Percentiles rank a stretch among this genome's conserved stretches.
phyloP scores from a whole-genome alignment of 2,113 vertebrate genomes.

The Cynopterus brachyotis region DNA sequence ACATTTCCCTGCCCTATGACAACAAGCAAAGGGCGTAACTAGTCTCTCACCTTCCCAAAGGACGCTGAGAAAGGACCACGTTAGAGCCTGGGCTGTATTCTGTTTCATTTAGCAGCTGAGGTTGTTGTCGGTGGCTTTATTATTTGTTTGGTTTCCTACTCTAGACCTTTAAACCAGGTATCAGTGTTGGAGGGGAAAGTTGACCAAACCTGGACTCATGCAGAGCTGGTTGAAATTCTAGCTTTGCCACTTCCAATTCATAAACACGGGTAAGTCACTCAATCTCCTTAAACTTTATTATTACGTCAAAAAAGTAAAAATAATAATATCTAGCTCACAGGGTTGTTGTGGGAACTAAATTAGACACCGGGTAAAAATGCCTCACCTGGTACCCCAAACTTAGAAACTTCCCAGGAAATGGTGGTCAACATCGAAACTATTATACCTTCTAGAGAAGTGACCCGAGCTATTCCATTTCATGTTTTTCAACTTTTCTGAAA shows the following conservation, averaged over 20 bases:
- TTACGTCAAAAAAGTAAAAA: background rate
- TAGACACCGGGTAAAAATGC: background rate
- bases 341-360: background rate
- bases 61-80: background rate
- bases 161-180: background rate
- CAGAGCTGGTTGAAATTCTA: background rate
- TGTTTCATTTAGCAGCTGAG: background rate
- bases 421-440: background rate
- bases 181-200: background rate
- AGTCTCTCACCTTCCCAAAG: background rate
- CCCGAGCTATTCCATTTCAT: background rate
- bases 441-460: background rate
- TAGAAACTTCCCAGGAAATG: background rate
- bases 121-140: too few relatives aligned
- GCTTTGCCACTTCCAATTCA: background rate
- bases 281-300: background rate
- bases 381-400: background rate
- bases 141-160: background rate
- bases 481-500: background rate
- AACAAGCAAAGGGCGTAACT: background rate
- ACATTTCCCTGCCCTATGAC: too few relatives aligned
- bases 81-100: background rate
- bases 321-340: background rate
- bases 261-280: background rate
- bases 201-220: rapidly evolving